Evolutionary conservation across 2,888 invertebrate genomes (phyloP), one percentile per base, ranked within the genome.

Genomic region (Ligdia adustata): DNA sequence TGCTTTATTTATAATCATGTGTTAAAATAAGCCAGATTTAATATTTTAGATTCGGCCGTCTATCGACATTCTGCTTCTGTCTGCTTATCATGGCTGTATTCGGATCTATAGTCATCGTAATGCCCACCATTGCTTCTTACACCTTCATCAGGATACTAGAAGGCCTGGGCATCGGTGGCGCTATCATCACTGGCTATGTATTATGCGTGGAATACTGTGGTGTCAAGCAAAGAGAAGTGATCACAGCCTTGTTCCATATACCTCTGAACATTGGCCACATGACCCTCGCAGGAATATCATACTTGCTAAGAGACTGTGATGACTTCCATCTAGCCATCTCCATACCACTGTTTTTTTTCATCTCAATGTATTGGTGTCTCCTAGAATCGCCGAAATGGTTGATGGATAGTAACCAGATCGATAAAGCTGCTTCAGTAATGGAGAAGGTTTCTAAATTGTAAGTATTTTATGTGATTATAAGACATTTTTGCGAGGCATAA

Each of bases 331-430:
- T 83, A 3, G 76, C 75, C 0, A 11, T 85, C 1, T 83, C 86
- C 0, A 20, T 85, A 9, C 86, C 84, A 1, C 49, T 79, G n/a
- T 71, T 82, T 4, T 18, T 80, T 0, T 72, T 72, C 20, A 68
- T 72, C 1, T 13, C 44, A 0, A 14, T 69, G 3, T 62, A 67
- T 40, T 83, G 69, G 58, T 9, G 81, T 11, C 4, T 72, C 1
- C 59, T 72, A 48, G 87, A 86, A 42, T 86, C 86, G 0, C 87
- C 85, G 0, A 86, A 83, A 48, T 87, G 87, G 87, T 57, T 86
- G 49, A 57, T 86, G 68, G 81, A 82, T 51, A 75, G 57, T n/a
- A 70, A 66, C 14, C 51, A 67, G 0, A 51, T 75, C 15, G 72
- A 76, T 2, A 55, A 67, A 44, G 75, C 82, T 2, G 63, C 69